Conservation (phyloP, 92 coral and sea anemone genomes). For the Zoanthus sansibaricus region DNA sequence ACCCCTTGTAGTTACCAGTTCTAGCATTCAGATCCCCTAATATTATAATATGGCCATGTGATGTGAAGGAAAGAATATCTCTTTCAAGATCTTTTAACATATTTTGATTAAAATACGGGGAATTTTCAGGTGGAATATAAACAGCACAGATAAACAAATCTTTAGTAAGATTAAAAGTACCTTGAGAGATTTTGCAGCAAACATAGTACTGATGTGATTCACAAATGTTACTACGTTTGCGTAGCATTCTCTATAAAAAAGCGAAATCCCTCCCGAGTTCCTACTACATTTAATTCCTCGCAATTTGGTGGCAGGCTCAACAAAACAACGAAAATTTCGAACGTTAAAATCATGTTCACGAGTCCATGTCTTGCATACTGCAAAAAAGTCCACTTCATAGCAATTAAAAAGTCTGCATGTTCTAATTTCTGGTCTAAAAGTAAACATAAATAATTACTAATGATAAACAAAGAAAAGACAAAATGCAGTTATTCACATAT, state of each 20-base stretch:
- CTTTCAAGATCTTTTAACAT: slow-evolving; percentile 44
- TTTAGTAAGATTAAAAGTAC: slow-evolving; percentile 34
- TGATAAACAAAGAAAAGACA: too few species aligned
- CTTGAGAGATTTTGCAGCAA: slow-evolving; percentile 28
- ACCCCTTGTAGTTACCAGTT: slow-evolving; percentile 14
- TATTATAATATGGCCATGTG: slow-evolving; percentile 13
- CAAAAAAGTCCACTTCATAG: slow-evolving; percentile 33
- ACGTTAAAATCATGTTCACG: slow-evolving; percentile 25
- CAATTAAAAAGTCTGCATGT: slow-evolving; percentile 32
- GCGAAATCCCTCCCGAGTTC: slow-evolving; percentile 28
- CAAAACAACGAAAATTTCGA: slow-evolving; percentile 26
- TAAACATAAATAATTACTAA: too few species aligned
- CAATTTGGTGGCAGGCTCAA: slow-evolving; percentile 23
- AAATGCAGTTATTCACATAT: too few species aligned
- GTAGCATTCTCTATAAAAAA: slow-evolving; percentile 42
- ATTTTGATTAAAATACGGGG: slow-evolving; percentile 34
- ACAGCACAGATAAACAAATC: background rate
- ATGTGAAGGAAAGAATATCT: slow-evolving; percentile 26
- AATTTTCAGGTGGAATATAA: too few species aligned
- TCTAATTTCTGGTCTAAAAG: slow-evolving; percentile 28
- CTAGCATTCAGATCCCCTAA: slow-evolving; percentile 28
- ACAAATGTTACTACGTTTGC: slow-evolving; percentile 28
- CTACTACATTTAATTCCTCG: slow-evolving; percentile 29
- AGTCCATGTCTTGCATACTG: slow-evolving; percentile 40
- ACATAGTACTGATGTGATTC: slow-evolving; percentile 30